Conservation (phyloP, 1,140 invertebrate species). For the Laupala kohalensis region DNA sequence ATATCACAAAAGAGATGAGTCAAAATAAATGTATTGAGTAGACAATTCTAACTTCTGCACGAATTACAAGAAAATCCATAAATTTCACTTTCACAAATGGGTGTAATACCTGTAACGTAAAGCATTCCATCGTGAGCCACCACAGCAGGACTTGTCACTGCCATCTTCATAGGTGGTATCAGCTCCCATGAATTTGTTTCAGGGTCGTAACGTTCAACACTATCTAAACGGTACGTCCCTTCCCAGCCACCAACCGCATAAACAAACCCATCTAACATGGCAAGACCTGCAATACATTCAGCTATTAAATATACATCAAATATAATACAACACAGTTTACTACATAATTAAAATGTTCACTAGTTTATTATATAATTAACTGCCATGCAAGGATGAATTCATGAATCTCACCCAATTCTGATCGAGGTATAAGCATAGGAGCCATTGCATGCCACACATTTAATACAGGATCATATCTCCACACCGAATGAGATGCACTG, state of each 20-base stretch:
- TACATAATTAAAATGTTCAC: too few species aligned
- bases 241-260: constrained; percentile 44
- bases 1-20: too few species aligned
- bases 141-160: constrained; percentile 35
- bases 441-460: constrained; percentile 40
- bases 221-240: constrained; percentile 33
- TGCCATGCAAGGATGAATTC: too few species aligned
- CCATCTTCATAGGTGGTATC: constrained; percentile 28
- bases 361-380: too few species aligned
- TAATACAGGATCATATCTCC: constrained; percentile 38
- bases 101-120: constrained; percentile 32
- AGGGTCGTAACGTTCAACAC: constrained; percentile 40
- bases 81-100: background rate
- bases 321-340: too few species aligned
- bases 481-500: constrained; percentile 32
- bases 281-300: constrained; percentile 26
- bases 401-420: constrained; percentile 31
- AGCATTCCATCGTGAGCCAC: constrained; percentile 32
- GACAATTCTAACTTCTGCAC: too few species aligned
- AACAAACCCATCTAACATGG: constrained; percentile 34
- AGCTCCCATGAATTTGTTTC: constrained; percentile 23
- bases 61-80: too few species aligned
- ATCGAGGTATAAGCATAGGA: constrained; percentile 33
- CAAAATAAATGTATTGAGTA: too few species aligned
- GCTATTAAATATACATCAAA: background rate